Base-by-base conservation (phyloP, 30 jellyfish, hydroid and myxozoan species). In the Euphysa ruthae region DNA sequence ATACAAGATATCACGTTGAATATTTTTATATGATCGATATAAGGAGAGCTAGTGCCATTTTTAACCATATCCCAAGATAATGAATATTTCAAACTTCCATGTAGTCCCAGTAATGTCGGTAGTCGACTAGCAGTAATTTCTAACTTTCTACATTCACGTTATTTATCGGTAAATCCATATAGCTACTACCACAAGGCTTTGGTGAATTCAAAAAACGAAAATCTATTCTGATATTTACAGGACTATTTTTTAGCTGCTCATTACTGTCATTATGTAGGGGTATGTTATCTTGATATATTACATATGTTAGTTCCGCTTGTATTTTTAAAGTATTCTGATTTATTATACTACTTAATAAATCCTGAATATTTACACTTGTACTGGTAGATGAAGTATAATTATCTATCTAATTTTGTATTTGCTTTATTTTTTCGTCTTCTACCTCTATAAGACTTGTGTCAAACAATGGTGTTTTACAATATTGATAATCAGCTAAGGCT, bases 91-190 rank as follows among this genome's bases (percentile, higher is more conserved):
- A 38, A 38, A 38, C n/a, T 38, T 38, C n/a, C 52, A 38, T 38
- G 52, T n/a, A 38, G 52, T n/a, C 52, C 52, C n/a, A 38, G 52
- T 38, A 38, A 38, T 38, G 52, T n/a, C 12, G 52, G 52, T 38
- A 38, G 52, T 38, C 52, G 52, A 38, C 52, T 38, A 8, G 52
- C 12, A 38, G 52, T 38, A 8, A 38, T 38, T 38, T 38, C n/a
- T 8, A 38, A 38, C 52, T 38, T 38, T 38, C 52, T 38, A 38
- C 52, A 38, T n/a, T 38, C 52, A 38, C n/a, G n/a, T 12, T n/a
- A 38, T 38, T 38, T 38, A 38, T 8, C 52, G 12, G 52, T 38
- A 38, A 12, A 38, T 38, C 52, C 52, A 38, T 38, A 38, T 38
- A n/a, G n/a, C n/a, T 38, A 38, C 52, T 38, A 38, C 52, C 52